A percentile compares a stretch with the other conserved stretches of the same genome.
phyloP scores from a whole-genome alignment of 2,113 vertebrate genomes.

The Coracopsis vasa region DNA sequence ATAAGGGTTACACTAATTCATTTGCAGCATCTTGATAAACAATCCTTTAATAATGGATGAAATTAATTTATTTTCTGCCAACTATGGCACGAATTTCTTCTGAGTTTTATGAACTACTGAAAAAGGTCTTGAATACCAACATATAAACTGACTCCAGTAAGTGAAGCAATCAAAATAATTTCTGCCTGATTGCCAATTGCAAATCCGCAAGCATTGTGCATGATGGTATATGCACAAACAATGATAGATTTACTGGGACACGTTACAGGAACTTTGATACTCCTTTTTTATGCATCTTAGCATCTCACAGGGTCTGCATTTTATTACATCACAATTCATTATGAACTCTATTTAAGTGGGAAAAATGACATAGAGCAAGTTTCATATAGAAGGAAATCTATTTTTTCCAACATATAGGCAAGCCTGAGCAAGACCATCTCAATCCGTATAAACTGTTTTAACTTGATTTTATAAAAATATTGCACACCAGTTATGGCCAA shows the following conservation, averaged over 20 bases:
- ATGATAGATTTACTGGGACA: neutral
- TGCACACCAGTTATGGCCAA: neutral
- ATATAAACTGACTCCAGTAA: neutral
- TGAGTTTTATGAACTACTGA: constrained; percentile 15
- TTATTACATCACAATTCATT: neutral
- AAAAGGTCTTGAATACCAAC: neutral
- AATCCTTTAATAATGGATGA: constrained; percentile 32
- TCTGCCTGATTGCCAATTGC: neutral
- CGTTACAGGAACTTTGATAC: neutral
- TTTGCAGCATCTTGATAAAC: constrained; percentile 59
- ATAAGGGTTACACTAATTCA: constrained; percentile 63
- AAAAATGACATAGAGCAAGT: neutral
- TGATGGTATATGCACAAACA: neutral
- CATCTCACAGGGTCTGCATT: neutral
- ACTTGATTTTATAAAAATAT: neutral
- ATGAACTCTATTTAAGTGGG: neutral
- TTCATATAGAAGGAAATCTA: neutral
- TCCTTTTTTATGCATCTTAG: neutral
- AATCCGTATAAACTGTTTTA: neutral
- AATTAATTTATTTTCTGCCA: constrained; percentile 48
- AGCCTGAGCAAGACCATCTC: neutral
- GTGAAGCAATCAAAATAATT: neutral
- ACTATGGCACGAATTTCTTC: neutral
- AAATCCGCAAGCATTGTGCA: neutral
- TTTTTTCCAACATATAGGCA: neutral